A percentile compares a stretch with the other conserved stretches of the same genome.
Evolutionary conservation across 2,888 invertebrate species (phyloP).

Genomic region (Amblyteles armatorius): DNA sequence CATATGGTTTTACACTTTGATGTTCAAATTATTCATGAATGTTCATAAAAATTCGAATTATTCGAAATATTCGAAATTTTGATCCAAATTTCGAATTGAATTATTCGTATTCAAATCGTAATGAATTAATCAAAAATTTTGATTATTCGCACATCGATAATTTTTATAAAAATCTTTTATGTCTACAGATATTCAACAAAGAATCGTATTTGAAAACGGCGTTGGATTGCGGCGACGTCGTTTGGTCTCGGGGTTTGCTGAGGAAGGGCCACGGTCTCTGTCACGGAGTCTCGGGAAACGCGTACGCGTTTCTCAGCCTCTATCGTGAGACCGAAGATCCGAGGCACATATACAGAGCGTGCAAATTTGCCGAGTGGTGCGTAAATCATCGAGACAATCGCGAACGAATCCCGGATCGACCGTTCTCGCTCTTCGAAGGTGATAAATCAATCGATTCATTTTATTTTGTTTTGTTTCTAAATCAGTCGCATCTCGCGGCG

Average conservation of each 20-base stretch:
- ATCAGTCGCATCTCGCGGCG: not conserved
- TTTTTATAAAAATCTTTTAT: not conserved
- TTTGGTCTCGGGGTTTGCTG: constrained; percentile 93
- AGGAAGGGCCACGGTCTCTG: constrained; percentile 95
- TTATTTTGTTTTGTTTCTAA: constrained; percentile 5
- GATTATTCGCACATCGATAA: too few relatives aligned
- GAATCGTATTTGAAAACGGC: constrained; percentile 90
- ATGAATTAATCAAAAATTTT: too few relatives aligned
- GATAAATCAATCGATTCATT: constrained; percentile 54
- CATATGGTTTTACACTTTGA: too few relatives aligned
- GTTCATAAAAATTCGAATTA: too few relatives aligned
- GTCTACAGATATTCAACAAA: constrained; percentile 88
- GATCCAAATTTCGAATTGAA: too few relatives aligned
- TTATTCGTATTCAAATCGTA: too few relatives aligned
- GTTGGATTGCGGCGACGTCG: constrained; percentile 89
- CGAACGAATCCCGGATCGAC: constrained; percentile 89
- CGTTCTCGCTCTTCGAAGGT: constrained; percentile 94
- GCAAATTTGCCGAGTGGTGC: constrained; percentile 93
- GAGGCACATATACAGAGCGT: constrained; percentile 91
- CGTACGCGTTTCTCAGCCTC: constrained; percentile 92
- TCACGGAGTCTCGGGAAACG: constrained; percentile 95
- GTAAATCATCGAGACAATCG: constrained; percentile 89
- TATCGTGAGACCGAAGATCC: constrained; percentile 92
- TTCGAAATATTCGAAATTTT: too few relatives aligned
- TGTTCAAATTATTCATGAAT: too few relatives aligned